Evolutionary conservation across 1,140 invertebrate genomes (phyloP), one percentile per base, ranked within the genome.

Genomic region (Physella acuta): DNA sequence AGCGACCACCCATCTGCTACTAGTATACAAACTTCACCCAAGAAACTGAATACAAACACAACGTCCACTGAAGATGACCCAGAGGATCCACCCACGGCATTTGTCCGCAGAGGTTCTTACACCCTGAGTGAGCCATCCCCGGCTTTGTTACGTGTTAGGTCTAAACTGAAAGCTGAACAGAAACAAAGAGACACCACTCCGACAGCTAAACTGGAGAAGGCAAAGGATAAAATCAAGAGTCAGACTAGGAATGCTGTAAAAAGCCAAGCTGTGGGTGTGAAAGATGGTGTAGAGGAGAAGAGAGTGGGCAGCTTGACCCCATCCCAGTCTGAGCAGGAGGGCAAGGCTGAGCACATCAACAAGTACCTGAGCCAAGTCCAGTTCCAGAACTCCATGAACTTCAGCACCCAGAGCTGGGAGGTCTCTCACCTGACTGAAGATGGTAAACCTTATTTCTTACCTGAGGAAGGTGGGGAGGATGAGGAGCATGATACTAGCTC

Each of bases 341-440:
- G 71, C 20, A 79, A 81, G 64, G 76, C 71, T 34, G 78, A 81
- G 65, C 79, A 80, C 63, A 76, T 80, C 34, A 74, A 75, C 51
- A 71, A 71, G 37, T 80, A 80, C 49, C 62, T 80, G 30, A 68
- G 68, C 33, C 78, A 78, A 44, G 73, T 80, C 31, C 64, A 66
- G 64, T 30, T 66, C 31, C 64, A 66, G 36, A 66, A 56, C 33
- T 66, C 64, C n/a, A 66, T 66, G 52, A 66, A 37, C 33, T 39
- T 66, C 24, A 66, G 44, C 37, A 8, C 20, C 26, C 62, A 65
- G 49, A 65, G 62, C 20, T 65, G 62, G 62, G 30, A 65, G 26
- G 44, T 34, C 20, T 24, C 14, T 20, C 4, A 24, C n/a, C 3
- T 24, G 60, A 4, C 60, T 37, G n/a, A 31, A 17, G 37, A n/a